These are phyloP conservation scores for Ailurus styani DNA, from an alignment of 2,113 vertebrate genomes.

Conservation along the genomic window DNA sequence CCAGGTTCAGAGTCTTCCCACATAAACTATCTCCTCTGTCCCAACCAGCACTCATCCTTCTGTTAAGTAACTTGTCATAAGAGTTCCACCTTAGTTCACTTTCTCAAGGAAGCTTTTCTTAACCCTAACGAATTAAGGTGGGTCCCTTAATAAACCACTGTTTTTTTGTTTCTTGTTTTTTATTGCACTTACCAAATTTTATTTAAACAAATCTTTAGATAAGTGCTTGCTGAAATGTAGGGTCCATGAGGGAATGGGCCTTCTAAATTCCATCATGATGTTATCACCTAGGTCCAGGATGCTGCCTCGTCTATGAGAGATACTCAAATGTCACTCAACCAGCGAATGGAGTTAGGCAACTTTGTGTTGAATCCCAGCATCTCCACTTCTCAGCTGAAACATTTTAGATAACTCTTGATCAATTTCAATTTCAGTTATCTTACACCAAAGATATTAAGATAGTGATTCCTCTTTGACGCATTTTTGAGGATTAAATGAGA, in stretches of 20 bases:
- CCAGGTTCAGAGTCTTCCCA: background rate
- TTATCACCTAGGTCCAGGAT: background rate
- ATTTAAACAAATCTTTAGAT: background rate
- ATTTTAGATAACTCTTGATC: background rate
- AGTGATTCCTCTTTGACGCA: background rate
- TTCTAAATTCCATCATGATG: background rate
- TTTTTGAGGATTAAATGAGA: background rate
- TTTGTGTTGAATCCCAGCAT: background rate
- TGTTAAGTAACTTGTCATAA: background rate
- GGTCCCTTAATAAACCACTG: background rate
- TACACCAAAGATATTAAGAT: background rate
- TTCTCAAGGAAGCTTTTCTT: background rate
- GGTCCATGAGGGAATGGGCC: background rate
- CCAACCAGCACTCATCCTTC: background rate
- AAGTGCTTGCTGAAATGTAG: background rate
- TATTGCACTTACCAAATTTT: background rate
- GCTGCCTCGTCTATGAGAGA: accelerated
- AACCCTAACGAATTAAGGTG: background rate
- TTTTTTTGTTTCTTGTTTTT: background rate
- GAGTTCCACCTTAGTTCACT: background rate
- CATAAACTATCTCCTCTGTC: background rate
- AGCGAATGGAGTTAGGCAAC: background rate
- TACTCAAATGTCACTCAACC: background rate
- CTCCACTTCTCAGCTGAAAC: background rate
- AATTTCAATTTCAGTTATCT: background rate